Conservation (phyloP, 2,888 invertebrate species). For the Petrophora chlorosata region DNA sequence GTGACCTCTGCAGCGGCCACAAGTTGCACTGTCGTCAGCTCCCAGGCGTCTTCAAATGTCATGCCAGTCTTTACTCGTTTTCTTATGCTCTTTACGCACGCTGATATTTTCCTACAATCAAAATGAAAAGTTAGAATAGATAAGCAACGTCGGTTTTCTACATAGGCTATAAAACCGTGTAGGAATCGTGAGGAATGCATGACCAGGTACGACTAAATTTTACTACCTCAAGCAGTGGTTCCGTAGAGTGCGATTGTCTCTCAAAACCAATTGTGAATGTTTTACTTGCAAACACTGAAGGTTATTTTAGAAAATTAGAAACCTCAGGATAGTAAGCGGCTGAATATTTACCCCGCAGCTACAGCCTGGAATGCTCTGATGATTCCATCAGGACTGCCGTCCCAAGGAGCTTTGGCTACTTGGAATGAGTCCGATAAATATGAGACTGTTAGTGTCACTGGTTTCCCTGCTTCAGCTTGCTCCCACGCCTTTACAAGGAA, state of each 20-base stretch:
- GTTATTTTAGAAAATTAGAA: background rate
- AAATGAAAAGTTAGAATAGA: constrained; percentile 2
- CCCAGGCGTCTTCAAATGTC: constrained; percentile 91
- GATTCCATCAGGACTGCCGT: constrained; percentile 76
- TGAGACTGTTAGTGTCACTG: constrained; percentile 86
- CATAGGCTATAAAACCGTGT: no score
- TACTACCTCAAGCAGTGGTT: no score
- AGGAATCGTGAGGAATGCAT: no score
- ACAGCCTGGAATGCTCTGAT: constrained; percentile 83
- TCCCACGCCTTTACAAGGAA: constrained; percentile 91
- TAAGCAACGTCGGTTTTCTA: no score
- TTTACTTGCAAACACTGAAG: no score
- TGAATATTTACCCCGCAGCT: constrained; percentile 82
- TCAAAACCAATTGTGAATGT: no score
- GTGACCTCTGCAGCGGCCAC: constrained; percentile 91
- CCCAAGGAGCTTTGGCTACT: constrained; percentile 46
- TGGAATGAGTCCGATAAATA: constrained; percentile 79
- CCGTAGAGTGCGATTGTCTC: no score
- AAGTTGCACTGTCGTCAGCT: constrained; percentile 90
- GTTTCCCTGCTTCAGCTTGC: constrained; percentile 84
- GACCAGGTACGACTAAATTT: no score
- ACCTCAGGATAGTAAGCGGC: background rate
- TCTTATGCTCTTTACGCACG: constrained; percentile 86
- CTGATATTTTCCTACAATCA: constrained; percentile 85
- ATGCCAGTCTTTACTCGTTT: constrained; percentile 84